phyloP scores from a whole-genome alignment of 1,140 invertebrate genomes.

The Cecropterus lyciades region DNA sequence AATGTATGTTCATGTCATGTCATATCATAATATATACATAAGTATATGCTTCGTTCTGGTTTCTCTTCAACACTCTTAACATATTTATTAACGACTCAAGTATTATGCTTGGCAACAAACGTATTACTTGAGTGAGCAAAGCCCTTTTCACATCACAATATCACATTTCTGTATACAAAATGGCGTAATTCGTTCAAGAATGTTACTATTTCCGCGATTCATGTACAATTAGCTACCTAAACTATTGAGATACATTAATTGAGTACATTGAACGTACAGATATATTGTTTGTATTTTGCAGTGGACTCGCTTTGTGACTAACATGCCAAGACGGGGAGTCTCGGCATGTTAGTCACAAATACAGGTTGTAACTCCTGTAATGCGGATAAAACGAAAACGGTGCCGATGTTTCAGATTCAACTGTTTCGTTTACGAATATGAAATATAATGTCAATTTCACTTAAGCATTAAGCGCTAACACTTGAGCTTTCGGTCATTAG shows the following conservation, averaged over 20 bases:
- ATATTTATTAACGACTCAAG: not conserved
- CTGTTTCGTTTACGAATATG: no score
- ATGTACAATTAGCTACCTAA: not conserved
- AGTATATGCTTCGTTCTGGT: no score
- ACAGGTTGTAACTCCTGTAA: not conserved
- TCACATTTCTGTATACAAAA: not conserved
- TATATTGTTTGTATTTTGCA: not conserved
- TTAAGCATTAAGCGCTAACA: no score
- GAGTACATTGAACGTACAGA: constrained; percentile 1
- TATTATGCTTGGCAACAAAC: not conserved
- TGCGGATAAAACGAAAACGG: not conserved
- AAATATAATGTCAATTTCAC: no score
- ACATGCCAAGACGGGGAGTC: no score
- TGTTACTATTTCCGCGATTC: not conserved
- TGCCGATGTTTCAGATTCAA: no score
- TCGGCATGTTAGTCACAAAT: no score
- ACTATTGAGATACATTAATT: constrained; percentile 1
- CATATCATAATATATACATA: no score
- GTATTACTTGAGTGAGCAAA: no score
- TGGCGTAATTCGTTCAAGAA: not conserved
- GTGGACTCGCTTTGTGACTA: not conserved
- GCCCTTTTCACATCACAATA: not conserved
- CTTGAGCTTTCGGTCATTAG: no score
- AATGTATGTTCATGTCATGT: not conserved
- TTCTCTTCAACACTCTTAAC: not conserved